Evolutionary conservation across 2,888 invertebrate genomes (phyloP).

Genomic region (Dasysyrphus albostriatus): DNA sequence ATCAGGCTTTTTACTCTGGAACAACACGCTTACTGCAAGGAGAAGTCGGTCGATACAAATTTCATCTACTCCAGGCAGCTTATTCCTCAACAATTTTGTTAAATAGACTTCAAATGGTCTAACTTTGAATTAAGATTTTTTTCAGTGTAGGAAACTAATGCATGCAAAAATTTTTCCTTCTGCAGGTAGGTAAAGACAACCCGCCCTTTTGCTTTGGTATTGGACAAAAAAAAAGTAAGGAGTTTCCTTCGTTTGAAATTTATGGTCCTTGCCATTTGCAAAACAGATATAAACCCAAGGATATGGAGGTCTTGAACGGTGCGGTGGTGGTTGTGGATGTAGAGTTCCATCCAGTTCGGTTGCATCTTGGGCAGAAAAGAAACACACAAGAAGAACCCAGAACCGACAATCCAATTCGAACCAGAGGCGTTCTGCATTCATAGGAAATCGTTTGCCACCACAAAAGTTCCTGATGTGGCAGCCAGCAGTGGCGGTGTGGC

Average conservation of each 20-base stretch:
- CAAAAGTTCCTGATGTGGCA: constrained; percentile 72
- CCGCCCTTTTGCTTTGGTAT: neutral
- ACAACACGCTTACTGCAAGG: too few relatives aligned
- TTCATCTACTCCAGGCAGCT: too few relatives aligned
- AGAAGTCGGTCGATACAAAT: too few relatives aligned
- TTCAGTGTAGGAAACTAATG: constrained; percentile 23
- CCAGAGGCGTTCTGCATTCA: constrained; percentile 73
- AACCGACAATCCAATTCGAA: constrained; percentile 70
- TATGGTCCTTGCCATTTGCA: constrained; percentile 71
- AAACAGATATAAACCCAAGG: constrained; percentile 56
- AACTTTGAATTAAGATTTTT: too few relatives aligned
- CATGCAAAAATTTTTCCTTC: constrained; percentile 49
- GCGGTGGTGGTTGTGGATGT: constrained; percentile 4
- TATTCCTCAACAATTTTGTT: too few relatives aligned
- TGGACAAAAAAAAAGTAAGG: constrained; percentile 35
- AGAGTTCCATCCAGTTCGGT: constrained; percentile 55
- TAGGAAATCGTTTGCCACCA: constrained; percentile 75
- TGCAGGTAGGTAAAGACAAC: constrained; percentile 20
- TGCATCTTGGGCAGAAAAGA: constrained; percentile 17
- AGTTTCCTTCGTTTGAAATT: constrained; percentile 72
- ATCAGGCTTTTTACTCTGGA: too few relatives aligned
- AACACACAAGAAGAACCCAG: constrained; percentile 24
- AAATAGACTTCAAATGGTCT: too few relatives aligned
- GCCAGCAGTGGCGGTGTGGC: neutral
- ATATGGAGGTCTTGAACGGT: constrained; percentile 46